Conservation (phyloP, 2,113 vertebrate species). For the Dermatemys mawii region DNA sequence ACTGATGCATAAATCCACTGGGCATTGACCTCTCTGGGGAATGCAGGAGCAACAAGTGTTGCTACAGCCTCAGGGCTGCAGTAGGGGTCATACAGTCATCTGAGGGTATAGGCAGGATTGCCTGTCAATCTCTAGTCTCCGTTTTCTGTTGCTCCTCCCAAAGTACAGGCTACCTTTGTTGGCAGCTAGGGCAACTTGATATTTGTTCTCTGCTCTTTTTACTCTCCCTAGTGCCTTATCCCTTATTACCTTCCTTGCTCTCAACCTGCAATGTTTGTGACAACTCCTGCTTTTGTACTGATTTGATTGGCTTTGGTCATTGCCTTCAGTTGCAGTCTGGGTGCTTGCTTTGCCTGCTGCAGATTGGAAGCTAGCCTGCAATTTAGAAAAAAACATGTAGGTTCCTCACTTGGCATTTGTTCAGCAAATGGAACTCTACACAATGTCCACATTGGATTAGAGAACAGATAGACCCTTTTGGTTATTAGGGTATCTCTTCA, state of each 20-base stretch:
- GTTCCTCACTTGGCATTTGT: not conserved
- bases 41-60: too few relatives aligned
- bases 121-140: not conserved
- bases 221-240: not conserved
- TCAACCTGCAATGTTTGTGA: not conserved
- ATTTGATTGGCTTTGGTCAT: rapidly evolving
- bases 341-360: not conserved
- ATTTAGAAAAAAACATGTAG: not conserved
- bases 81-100: too few relatives aligned
- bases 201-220: not conserved
- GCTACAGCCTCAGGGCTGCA: too few relatives aligned
- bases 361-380: not conserved
- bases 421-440: not conserved
- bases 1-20: too few relatives aligned
- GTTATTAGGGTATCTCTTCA: not conserved
- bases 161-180: not conserved
- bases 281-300: not conserved
- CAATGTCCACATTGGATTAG: not conserved
- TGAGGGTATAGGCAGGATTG: not conserved
- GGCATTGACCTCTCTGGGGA: too few relatives aligned
- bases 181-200: not conserved
- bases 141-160: not conserved
- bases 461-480: too few relatives aligned
- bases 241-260: not conserved
- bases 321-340: not conserved